A percentile compares a stretch with the other conserved stretches of the same genome.
These are phyloP conservation scores for Drosophila watanabei DNA, from an alignment of 1,140 invertebrate species.

Conservation along the genomic window DNA sequence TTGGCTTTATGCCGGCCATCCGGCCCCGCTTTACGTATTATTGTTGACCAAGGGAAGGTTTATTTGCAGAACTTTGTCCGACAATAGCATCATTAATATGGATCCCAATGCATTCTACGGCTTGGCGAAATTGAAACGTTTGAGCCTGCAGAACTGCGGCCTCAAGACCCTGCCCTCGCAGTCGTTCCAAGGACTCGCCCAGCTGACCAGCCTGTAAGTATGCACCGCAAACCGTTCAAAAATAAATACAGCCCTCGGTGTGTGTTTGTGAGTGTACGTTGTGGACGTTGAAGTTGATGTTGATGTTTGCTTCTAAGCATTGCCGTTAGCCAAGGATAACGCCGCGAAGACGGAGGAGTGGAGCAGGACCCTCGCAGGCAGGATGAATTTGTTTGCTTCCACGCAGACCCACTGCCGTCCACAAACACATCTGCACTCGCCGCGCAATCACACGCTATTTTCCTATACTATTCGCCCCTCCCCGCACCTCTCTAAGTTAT, in stretches of 20 bases:
- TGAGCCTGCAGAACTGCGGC: conserved; percentile 87
- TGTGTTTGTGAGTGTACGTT: conserved; percentile 35
- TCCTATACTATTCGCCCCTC: conserved; percentile 62
- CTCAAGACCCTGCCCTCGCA: conserved; percentile 86
- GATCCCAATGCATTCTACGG: conserved; percentile 87
- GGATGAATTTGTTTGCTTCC: conserved; percentile 59
- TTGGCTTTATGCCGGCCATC: conserved; percentile 41
- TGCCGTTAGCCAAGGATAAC: conserved; percentile 42
- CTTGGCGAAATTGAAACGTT: conserved; percentile 86
- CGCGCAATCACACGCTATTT: conserved; percentile 75
- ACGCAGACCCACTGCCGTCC: conserved; percentile 33
- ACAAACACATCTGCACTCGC: conserved; percentile 35
- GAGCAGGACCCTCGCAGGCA: conserved; percentile 34
- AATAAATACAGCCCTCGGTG: conserved; percentile 4
- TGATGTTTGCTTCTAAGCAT: conserved; percentile 69
- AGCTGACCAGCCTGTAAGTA: conserved; percentile 88
- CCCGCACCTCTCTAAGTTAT: conserved; percentile 26
- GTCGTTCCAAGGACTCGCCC: conserved; percentile 86
- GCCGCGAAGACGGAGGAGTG: conserved; percentile 14
- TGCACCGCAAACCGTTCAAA: conserved; percentile 40
- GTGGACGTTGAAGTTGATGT: conserved; percentile 33
- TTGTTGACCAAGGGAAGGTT: conserved; percentile 74
- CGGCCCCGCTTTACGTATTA: conserved; percentile 48
- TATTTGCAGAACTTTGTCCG: conserved; percentile 87
- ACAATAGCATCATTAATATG: conserved; percentile 87